phyloP scores from a whole-genome alignment of 1,140 invertebrate species.

The Ephestia elutella region DNA sequence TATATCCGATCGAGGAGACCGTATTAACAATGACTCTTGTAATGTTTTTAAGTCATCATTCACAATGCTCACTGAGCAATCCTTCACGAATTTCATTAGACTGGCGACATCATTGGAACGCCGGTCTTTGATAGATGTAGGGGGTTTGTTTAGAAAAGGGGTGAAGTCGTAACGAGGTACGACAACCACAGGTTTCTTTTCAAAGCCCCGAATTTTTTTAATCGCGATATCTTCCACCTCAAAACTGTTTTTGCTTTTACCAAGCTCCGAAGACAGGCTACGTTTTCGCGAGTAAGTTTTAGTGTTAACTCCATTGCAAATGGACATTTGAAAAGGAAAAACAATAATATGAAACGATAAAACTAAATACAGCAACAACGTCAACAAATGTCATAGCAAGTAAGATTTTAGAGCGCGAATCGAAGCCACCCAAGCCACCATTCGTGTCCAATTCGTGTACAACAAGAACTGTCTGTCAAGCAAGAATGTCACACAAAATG shows the following conservation, averaged over 20 bases:
- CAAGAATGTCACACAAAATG: too few species aligned
- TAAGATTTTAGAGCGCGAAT: background rate
- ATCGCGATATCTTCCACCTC: constrained; percentile 23
- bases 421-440: background rate
- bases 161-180: constrained; percentile 41
- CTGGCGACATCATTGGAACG: background rate
- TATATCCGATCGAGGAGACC: constrained; percentile 13
- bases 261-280: background rate
- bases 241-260: background rate
- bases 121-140: constrained; percentile 1
- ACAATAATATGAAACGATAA: constrained; percentile 38
- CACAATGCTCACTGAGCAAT: constrained; percentile 33
- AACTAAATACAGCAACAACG: constrained; percentile 27
- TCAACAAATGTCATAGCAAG: constrained; percentile 29
- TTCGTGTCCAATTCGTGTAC: too few species aligned
- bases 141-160: constrained; percentile 29
- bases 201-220: constrained; percentile 41
- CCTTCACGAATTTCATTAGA: constrained; percentile 1
- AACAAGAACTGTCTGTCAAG: too few species aligned
- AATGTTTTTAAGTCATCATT: constrained; percentile 37
- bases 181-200: constrained; percentile 35
- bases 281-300: background rate
- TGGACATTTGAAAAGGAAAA: constrained; percentile 32
- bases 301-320: constrained; percentile 30
- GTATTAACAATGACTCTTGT: constrained; percentile 17